Percentiles rank a stretch among this genome's conserved stretches.
Conservation (phyloP, 2,888 invertebrate species). For the Melinopterus prodromus region DNA sequence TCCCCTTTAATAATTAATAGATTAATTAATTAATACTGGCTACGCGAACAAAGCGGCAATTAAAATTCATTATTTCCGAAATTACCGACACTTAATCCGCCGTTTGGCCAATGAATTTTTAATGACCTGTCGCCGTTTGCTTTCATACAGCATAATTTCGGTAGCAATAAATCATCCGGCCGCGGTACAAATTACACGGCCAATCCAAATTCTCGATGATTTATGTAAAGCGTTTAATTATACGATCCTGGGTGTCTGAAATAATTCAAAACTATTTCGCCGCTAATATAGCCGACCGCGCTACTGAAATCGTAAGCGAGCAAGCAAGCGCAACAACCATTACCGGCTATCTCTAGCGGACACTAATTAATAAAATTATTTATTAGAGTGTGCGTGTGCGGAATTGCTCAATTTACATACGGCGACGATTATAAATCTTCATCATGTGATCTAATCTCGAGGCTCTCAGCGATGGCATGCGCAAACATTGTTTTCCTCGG, state of each 20-base stretch:
- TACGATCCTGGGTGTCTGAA: constrained; percentile 4
- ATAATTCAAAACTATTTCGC: not conserved
- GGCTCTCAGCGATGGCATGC: not conserved
- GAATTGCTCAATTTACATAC: constrained; percentile 4
- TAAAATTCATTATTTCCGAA: constrained; percentile 4
- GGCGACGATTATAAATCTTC: not conserved
- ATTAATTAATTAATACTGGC: not conserved
- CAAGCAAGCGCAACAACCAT: not conserved
- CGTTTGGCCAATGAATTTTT: not conserved
- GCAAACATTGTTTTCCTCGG: not conserved
- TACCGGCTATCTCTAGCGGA: not conserved
- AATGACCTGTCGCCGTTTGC: not conserved
- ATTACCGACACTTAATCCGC: not conserved
- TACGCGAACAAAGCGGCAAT: not conserved
- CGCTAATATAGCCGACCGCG: not conserved
- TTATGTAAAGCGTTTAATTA: not conserved
- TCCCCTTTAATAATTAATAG: not conserved
- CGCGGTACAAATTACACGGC: constrained; percentile 4
- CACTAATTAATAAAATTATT: constrained; percentile 4
- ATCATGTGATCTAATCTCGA: not conserved
- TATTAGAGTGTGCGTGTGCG: constrained; percentile 4
- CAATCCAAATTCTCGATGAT: not conserved
- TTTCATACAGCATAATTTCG: constrained; percentile 4
- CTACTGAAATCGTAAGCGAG: not conserved
- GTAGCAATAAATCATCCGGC: not conserved